Conservation (phyloP, 2,888 invertebrate genomes). For the Itoplectis maculator region DNA sequence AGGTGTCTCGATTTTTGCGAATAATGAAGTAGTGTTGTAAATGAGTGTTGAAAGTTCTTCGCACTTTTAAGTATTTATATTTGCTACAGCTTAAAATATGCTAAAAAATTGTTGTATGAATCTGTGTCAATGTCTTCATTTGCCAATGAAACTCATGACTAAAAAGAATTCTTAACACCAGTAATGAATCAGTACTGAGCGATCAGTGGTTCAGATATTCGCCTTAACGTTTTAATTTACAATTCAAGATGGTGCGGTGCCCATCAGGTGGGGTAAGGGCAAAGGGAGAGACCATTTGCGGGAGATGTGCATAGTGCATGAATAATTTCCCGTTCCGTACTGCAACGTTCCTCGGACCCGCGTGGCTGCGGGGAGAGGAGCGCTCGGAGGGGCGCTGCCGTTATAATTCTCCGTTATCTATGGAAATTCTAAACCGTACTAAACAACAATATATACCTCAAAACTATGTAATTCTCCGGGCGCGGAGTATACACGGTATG, state of each 20-base stretch:
- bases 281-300: constrained; percentile 41
- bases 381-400: constrained; percentile 74
- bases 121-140: too few relatives aligned
- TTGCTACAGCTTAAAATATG: too few relatives aligned
- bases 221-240: not conserved
- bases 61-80: too few relatives aligned
- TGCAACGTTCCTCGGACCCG: constrained; percentile 76
- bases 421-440: constrained; percentile 83
- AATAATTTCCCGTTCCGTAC: constrained; percentile 70
- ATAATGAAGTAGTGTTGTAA: not conserved
- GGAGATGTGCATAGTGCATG: constrained; percentile 66
- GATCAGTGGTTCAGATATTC: not conserved
- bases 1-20: not conserved
- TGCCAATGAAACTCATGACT: too few relatives aligned
- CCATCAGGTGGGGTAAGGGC: constrained; percentile 16
- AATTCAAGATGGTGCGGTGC: not conserved
- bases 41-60: not conserved
- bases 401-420: constrained; percentile 84
- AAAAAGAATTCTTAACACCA: too few relatives aligned
- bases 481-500: constrained; percentile 73
- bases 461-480: constrained; percentile 81
- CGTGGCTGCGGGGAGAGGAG: too few relatives aligned
- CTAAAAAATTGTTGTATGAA: too few relatives aligned
- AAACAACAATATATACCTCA: constrained; percentile 82
- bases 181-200: too few relatives aligned